Base-by-base conservation (phyloP, 2,888 invertebrate genomes). In the Lysandra bellargus region DNA sequence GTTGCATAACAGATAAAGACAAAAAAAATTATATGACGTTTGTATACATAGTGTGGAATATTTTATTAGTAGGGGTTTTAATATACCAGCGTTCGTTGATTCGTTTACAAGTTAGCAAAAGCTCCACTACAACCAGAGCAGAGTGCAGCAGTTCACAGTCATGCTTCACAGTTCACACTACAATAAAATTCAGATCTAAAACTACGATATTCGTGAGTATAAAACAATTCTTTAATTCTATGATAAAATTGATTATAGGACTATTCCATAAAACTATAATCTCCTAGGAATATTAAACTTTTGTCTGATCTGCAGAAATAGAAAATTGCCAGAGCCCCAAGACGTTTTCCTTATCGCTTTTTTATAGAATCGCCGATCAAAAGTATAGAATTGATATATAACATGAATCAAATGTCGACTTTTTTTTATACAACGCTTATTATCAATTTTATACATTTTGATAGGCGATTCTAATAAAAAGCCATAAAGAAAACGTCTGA, bases 11-110 rank as follows among this genome's bases (percentile, higher is more conserved):
- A 57, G 57, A 2, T 17, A 57, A 57, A 17, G 14, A 57, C 4
- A 17, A 17, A 17, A 1, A 17, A 57, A 17, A 17, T 17, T 17
- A 12, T 49, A 17, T 17, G 14, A 57, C 17, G 57, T 57, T 57
- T 57, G 17, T 53, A 12, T 53, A 53, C 12, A 57, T 1, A 57
- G 57, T 17, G 57, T 53, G 12, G 3, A 53, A 53, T 53, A 53
- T 53, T 53, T 53, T 53, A 57, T 57, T 17, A 57, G 57, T 57
- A 57, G 57, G 57, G 17, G 57, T 4, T 57, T 78, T 81, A 82
- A 78, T 57, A 78, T 81, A 81, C 83, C 86, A 86, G 86, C 84
- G 84, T 87, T 87, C 83, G 77, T 80, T 80, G 78, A 81, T 80
- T 81, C 81, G 81, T 81, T 83, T 82, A 80, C 75, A 49, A 61